Evolutionary conservation across 2,797 vertebrate species (phyloP), one percentile per base, ranked within the genome.

Genomic region (Pseudochromis fuscus): DNA sequence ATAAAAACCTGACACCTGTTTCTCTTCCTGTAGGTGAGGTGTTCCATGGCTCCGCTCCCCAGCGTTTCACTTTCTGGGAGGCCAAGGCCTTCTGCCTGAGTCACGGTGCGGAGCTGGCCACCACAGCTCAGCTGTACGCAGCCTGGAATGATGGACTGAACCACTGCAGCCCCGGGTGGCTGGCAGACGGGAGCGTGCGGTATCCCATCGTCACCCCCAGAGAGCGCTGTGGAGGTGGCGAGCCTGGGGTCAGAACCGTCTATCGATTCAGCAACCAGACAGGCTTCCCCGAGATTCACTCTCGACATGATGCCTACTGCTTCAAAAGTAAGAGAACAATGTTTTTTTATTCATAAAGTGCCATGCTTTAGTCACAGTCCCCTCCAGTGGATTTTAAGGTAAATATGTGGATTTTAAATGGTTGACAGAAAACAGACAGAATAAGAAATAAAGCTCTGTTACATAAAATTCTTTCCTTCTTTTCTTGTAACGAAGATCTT

Each of bases 181-280:
- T 99, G 77, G 96, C 96, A 0, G 98, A 99, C 0, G 95, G 96
- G 49, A 98, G 97, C 0, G 96, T 98, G 75, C 95, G 97, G 8
- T 98, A 97, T 78, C 96, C 97, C 57, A 97, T 98, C 4, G 89
- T 96, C 77, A 95, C 88, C 1, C 95, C 97, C 0, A 92, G 96
- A 31, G 96, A 96, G 77, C 95, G 95, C 42, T 99, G 98, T 31
- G 96, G 96, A 0, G 96, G 96, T 0, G 94, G 94, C 0, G 91
- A 95, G 53, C 94, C 98, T 0, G 96, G 96, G 0, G 96, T 98
- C 83, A 94, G 96, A 83, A 99, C 96, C 0, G 87, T 99, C 55
- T 99, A 98, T 85, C 93, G 92, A 18, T 95, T 95, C 87, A 94
- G 90, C 53, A 98, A 98, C 90, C 97, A 97, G 94, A 98, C 97